These are phyloP conservation scores for Lemur catta DNA, from an alignment of 2,797 vertebrate species.

Conservation along the genomic window DNA sequence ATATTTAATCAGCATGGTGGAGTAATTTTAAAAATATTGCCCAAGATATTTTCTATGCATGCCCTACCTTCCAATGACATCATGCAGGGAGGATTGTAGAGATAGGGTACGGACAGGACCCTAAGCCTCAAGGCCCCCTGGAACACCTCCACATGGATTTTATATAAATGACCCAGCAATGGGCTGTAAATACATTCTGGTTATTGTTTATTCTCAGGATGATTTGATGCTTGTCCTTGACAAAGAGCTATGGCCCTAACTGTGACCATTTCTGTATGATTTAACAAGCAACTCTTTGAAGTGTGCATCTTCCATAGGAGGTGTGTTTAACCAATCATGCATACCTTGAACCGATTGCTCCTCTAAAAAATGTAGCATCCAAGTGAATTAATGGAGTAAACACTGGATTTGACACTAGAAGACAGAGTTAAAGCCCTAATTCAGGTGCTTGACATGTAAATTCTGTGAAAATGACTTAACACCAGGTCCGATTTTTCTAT, in stretches of 20 bases:
- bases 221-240: not conserved
- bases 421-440: not conserved
- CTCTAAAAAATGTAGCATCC: not conserved
- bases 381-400: not conserved
- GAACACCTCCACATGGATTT: not conserved
- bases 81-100: not conserved
- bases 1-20: not conserved
- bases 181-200: not conserved
- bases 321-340: not conserved
- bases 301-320: not conserved
- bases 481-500: not conserved
- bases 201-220: not conserved
- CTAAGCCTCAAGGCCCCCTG: not conserved
- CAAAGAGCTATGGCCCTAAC: not conserved
- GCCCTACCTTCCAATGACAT: not conserved
- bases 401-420: not conserved
- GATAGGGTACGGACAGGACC: not conserved
- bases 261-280: not conserved
- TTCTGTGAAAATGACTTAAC: not conserved
- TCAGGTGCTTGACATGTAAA: not conserved
- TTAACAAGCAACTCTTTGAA: not conserved
- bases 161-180: not conserved
- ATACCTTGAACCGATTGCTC: not conserved
- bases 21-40: not conserved
- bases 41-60: not conserved